Conservation (phyloP, 2,888 invertebrate genomes). For the Rotaria macrura region DNA sequence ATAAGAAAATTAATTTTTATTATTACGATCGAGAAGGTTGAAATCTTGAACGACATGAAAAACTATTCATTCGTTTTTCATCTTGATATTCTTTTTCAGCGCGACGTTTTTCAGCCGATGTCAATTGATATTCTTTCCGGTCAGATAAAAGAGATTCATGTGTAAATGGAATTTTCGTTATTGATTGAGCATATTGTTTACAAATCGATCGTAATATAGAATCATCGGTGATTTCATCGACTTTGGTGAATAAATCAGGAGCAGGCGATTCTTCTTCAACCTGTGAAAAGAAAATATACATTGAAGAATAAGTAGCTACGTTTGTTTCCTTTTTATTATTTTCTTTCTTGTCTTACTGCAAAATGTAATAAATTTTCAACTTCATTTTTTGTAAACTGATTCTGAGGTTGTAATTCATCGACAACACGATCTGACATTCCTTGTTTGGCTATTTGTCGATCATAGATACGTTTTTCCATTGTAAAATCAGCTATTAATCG, state of each 20-base stretch:
- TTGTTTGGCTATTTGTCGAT: constrained; percentile 91
- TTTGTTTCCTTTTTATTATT: too few relatives aligned
- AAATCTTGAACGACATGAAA: background rate
- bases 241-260: constrained; percentile 64
- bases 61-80: constrained; percentile 64
- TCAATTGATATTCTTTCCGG: constrained; percentile 81
- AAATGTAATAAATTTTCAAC: constrained; percentile 30
- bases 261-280: constrained; percentile 58
- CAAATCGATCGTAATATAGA: constrained; percentile 65
- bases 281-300: background rate
- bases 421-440: constrained; percentile 65
- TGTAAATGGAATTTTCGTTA: constrained; percentile 67
- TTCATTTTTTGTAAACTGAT: constrained; percentile 31
- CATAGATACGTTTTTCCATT: constrained; percentile 92
- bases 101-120: constrained; percentile 78
- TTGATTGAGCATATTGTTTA: constrained; percentile 50
- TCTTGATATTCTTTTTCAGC: constrained; percentile 84
- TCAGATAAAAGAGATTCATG: constrained; percentile 88
- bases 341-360: constrained; percentile 22
- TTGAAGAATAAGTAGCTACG: too few relatives aligned
- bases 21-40: background rate
- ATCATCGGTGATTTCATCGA: constrained; percentile 68
- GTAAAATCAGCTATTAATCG: constrained; percentile 91
- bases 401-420: constrained; percentile 31
- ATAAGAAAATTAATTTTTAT: background rate